Evolutionary conservation across 2,888 invertebrate genomes (phyloP).

Genomic region (Operophtera brumata): DNA sequence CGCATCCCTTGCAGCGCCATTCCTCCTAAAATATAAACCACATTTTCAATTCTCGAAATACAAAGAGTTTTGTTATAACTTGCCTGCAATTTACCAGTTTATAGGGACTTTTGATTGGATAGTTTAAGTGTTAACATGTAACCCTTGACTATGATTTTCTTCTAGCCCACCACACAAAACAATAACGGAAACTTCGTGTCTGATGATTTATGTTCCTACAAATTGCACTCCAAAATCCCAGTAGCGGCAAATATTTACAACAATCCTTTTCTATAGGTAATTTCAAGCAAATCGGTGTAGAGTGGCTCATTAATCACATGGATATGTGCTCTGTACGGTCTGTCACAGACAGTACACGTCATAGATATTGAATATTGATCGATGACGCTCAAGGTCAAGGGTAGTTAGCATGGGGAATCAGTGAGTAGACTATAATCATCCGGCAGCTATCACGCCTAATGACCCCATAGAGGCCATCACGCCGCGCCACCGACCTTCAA

Average conservation of each 20-base stretch:
- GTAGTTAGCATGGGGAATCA: constrained; percentile 48
- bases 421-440: constrained; percentile 44
- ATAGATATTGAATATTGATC: constrained; percentile 71
- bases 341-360: constrained; percentile 43
- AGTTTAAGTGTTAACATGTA: neutral
- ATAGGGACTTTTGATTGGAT: neutral
- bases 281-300: constrained; percentile 40
- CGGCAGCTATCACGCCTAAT: constrained; percentile 42
- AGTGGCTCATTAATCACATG: constrained; percentile 52
- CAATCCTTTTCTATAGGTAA: constrained; percentile 29
- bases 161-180: constrained; percentile 14
- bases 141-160: constrained; percentile 7
- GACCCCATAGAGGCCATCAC: constrained; percentile 29
- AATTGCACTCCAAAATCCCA: constrained; percentile 8
- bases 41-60: constrained; percentile 27
- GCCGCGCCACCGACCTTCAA: constrained; percentile 29
- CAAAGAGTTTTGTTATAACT: neutral
- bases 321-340: constrained; percentile 33
- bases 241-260: constrained; percentile 18
- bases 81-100: constrained; percentile 6
- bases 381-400: constrained; percentile 66
- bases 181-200: constrained; percentile 12
- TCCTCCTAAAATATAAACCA: constrained; percentile 81
- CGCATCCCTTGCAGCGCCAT: constrained; percentile 84
- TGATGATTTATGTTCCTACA: constrained; percentile 14